Base-by-base conservation (phyloP, 2,797 vertebrate genomes). In the Buphagus erythrorhynchus region DNA sequence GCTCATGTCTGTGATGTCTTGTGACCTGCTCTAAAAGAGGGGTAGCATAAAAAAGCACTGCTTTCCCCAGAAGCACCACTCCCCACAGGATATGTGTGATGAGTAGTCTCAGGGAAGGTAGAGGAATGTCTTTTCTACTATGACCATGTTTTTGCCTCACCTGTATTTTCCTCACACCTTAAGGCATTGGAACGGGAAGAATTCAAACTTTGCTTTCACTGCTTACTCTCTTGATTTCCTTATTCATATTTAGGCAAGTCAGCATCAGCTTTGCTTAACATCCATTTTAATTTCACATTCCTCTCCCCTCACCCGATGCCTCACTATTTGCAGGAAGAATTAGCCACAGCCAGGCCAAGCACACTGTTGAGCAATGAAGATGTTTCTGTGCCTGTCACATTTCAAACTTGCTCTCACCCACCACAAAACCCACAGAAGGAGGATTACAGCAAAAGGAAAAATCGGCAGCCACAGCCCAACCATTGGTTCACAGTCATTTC, bases 371-470 rank as follows among this genome's bases (percentile, higher is more conserved):
- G 31, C 25, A 66, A 75, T 79, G 73, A 90, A 93, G 92, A 92
- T 33, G 54, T 78, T 80, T 86, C 69, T 75, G 54, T 69, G 72
- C 35, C 49, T 38, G 51, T 51, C 82, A 66, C 40, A n/a, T 62
- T 80, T 55, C 63, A 81, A 66, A 75, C 25, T 87, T 85, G 21
- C n/a, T 82, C 59, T 77, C 29, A 5, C 38, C 51, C 38, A 35
- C 77, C 21, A 6, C 87, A 88, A 94, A 96, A 90, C 40, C 40
- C 73, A 38, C 33, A 15, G 18, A 18, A 68, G 46, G 33, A 86
- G 38, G 22, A 74, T 87, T 63, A 55, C 9, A 72, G 52, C 35
- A 29, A 29, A 67, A 89, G 43, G 35, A 62, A 89, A 72, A 85
- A 80, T 48, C n/a, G 91, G 36, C 0, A 0, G 38, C 16, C 46